Evolutionary conservation across 2,113 vertebrate genomes (phyloP), one percentile per base, ranked within the genome.

Genomic region (Nothocercus julius): DNA sequence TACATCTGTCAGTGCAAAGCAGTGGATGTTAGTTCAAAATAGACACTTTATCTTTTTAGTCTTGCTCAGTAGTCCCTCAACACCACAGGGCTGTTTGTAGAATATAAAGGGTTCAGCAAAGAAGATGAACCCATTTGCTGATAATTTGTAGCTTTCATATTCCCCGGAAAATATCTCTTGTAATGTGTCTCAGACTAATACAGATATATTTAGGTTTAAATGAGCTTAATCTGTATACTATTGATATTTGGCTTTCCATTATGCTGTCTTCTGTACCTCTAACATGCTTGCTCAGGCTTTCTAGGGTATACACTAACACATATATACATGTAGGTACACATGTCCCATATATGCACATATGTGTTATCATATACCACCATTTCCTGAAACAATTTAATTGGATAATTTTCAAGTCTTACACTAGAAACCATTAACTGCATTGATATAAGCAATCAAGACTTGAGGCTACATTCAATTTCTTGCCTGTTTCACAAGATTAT

Each of bases 381-480:
- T 94, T 92, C 45, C 68, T 72, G 79, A 89, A 89, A 73, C 66
- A 94, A 88, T 87, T 80, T 94, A 95, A 92, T 91, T 92, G 66
- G 45, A 90, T 70, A 85, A 80, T 95, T 95, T 76, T 83, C 12
- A 70, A 93, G n/a, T 32, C 42, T 95, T 94, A 85, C 9, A 83
- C 20, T 44, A 79, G 51, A 66, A 93, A 91, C 73, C 73, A 92
- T 58, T 92, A 93, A 82, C 73, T 90, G 45, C 9, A 51, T 63
- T 93, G 95, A 95, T 76, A 91, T 17, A 95, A 85, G 67, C 72
- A 94, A 87, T 91, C 95, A 92, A 96, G 97, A 94, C 59, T 88
- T 63, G 80, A 96, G 80, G 38, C 64, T 77, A 85, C 27, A 34
- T 95, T 95, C 75, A 93, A 83, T 96, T 95, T 97, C 67, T 67